Evolutionary conservation across 2,113 vertebrate species (phyloP).

Genomic region (Rattus rattus): DNA sequence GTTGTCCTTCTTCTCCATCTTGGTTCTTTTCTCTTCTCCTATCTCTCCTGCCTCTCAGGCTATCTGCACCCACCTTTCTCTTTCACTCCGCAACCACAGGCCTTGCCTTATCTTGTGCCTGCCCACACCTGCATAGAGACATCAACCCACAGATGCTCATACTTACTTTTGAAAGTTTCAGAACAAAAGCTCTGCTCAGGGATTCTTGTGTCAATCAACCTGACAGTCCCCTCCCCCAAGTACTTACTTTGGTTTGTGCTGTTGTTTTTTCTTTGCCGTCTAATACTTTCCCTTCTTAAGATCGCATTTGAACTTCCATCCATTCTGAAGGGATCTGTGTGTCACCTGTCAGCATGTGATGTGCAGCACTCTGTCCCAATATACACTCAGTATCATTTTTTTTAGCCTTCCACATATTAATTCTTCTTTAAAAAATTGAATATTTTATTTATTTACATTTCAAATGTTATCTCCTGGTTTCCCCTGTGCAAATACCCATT

Average conservation of each 20-base stretch:
- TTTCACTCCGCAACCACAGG: too few relatives aligned
- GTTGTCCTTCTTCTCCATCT: too few relatives aligned
- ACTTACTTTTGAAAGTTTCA: background rate
- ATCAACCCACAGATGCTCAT: too few relatives aligned
- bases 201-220: background rate
- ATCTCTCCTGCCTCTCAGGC: too few relatives aligned
- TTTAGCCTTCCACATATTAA: background rate
- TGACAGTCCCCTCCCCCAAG: fast-evolving
- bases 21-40: too few relatives aligned
- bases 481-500: too few relatives aligned
- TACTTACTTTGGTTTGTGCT: background rate
- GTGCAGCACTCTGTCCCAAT: background rate
- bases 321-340: background rate
- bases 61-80: too few relatives aligned
- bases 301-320: background rate
- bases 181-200: background rate
- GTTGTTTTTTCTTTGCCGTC: background rate
- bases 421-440: too few relatives aligned
- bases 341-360: background rate
- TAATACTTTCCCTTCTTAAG: background rate
- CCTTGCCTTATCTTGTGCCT: too few relatives aligned
- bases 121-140: too few relatives aligned
- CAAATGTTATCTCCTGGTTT: too few relatives aligned
- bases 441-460: too few relatives aligned
- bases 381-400: background rate